Conservation (phyloP, 2,113 vertebrate species). For the Nothobranchius kuhntae region DNA sequence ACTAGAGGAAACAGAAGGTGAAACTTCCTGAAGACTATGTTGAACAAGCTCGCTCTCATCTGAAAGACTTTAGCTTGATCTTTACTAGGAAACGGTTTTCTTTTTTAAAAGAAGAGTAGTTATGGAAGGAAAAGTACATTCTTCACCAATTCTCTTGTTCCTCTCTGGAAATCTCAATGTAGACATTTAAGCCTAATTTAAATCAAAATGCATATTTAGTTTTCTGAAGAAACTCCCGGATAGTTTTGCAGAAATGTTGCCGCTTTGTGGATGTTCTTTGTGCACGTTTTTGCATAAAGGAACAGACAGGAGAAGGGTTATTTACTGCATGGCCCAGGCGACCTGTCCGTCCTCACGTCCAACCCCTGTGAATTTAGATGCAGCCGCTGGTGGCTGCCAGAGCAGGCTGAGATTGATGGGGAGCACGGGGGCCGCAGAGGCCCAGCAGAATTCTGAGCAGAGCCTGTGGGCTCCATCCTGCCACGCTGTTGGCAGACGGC, state of each 20-base stretch:
- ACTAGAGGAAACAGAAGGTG: no score
- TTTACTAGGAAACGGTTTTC: no score
- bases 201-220: neutral
- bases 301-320: constrained; percentile 68
- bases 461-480: constrained; percentile 35
- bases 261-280: neutral
- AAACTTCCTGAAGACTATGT: no score
- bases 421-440: constrained; percentile 63
- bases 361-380: constrained; percentile 74
- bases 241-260: constrained; percentile 20
- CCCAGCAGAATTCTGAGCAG: constrained; percentile 69
- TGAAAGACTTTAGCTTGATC: no score
- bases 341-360: constrained; percentile 78
- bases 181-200: neutral
- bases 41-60: no score
- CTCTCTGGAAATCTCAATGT: no score
- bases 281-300: constrained; percentile 30
- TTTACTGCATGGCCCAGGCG: constrained; percentile 69
- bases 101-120: no score
- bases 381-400: constrained; percentile 69
- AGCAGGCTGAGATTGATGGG: constrained; percentile 72
- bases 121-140: no score
- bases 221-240: constrained; percentile 9
- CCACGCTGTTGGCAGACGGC: constrained; percentile 40
- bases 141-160: no score